Evolutionary conservation across 2,888 invertebrate species (phyloP), one percentile per base, ranked within the genome.

Genomic region (Stegana nigrithorax): DNA sequence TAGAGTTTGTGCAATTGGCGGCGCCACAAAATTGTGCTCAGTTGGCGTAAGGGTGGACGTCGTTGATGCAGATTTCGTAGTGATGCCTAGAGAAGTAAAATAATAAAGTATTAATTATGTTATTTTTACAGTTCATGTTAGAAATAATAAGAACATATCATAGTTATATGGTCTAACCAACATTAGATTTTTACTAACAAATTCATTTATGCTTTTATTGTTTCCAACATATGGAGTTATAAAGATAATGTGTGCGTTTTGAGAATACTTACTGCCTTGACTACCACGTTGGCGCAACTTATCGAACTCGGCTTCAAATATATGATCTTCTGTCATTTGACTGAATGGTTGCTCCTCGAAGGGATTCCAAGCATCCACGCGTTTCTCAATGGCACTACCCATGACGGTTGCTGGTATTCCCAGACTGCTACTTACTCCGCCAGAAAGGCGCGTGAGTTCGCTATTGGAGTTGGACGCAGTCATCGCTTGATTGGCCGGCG

Each of bases 281-380:
- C 86, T 86, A 39, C 92, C 93, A 69, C 93, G 92, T 73, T 91
- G 88, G 72, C 93, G 87, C 73, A 93, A 91, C 84, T 92, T 92
- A 83, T 94, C 93, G 82, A 94, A 93, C 84, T 94, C 93, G 42
- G 91, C 92, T 62, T 93, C 93, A 84, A 94, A 93, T 72, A 93
- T 90, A 75, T 92, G 91, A 87, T 94, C 93, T 78, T 93, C 93
- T 4, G 91, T 90, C 86, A 92, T 88, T 77, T 91, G 90, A 81
- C 89, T 89, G 81, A 93, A 92, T 25, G 91, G 91, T 59, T 89
- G 88, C 73, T 92, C 92, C 78, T 92, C 92, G 80, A 94, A 94
- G 1, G 94, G 94, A 86, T 94, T 94, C 94, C 94, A 94, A 69
- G 92, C 91, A 78, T 92, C 91, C 23, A 84, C 80, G 19, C 83